Base-by-base conservation (phyloP, 2,888 invertebrate species). In the Ophion obscuratus region DNA sequence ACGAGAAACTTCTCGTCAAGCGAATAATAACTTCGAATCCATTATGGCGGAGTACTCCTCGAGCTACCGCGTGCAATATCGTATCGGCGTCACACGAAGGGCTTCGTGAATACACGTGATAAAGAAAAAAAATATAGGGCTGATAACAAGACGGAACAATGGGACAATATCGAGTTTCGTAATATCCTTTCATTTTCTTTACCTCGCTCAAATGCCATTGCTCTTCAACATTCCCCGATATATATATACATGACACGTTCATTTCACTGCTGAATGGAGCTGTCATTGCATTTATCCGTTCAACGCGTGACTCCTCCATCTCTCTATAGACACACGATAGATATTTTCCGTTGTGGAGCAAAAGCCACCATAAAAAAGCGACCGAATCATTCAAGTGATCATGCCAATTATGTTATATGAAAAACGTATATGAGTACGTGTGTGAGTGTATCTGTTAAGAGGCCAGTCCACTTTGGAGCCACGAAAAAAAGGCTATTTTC, bases 81-180 rank as follows among this genome's bases (percentile, higher is more conserved):
- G 24, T 62, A 75, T 81, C 75, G 47, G 36, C 75, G 68, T 75
- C 44, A 24, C 59, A 40, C 24, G 17, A 53, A 11, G 53, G 11
- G 5, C 17, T 17, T 53, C 17, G 53, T 14, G 11, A 53, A 53
- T 14, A 53, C 53, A 5, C 53, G 17, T 53, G n/a, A 75, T 24
- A 68, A 24, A 68, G 53, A n/a, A 57, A 36, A 44, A 27, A 17
- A 53, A 5, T n/a, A 14, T 5, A 53, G 17, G 11, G 14, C 14
- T 11, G 53, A 53, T 53, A 53, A 53, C 53, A 17, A 27, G 27
- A 40, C 24, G 67, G 75, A 75, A 74, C 74, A 81, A 81, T 81
- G 47, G 74, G 74, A 57, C 36, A 70, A 70, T 62, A 81, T 75
- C 68, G 81, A 75, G 81, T 75, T 75, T 81, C 67, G 75, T 81